Base-by-base conservation (phyloP, 2,113 vertebrate species). In the Addax nasomaculatus region DNA sequence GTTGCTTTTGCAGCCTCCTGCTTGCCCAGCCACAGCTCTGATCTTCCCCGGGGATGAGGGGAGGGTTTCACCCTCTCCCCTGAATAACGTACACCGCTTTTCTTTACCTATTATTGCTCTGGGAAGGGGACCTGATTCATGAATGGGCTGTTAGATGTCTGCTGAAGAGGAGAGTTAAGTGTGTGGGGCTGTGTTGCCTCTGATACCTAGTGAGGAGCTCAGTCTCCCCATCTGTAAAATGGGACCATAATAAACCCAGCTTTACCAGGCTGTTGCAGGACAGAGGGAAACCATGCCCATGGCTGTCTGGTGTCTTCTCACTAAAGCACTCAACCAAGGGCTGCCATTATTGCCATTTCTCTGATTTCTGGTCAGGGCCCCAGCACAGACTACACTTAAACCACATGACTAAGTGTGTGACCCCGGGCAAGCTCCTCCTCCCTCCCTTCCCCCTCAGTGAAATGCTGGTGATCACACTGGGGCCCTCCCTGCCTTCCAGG, bases 401-500 rank as follows among this genome's bases (percentile, higher is more conserved):
- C 73, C 16, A 1, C 4, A 60, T 64, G 95, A 93, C 43, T 76
- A 45, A 90, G 79, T 36, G 81, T 67, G 60, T 84, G 85, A 96
- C 94, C 86, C 17, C 2, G 1, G 60, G 85, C 95, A 16, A 67
- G 89, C 53, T 62, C 60, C 73, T 94, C 67, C 45, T 43, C 36
- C 27, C 85, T 36, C 29, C 51, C 23, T 51, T n/a, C 81, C 57
- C 57, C 16, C 88, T 94, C 49, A 12, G 45, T 55, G 83, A 97
- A 29, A 45, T 19, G 27, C 36, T 2, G 87, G 55, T 67, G 58
- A 90, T 90, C 73, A 36, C 13, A 1, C 47, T 1, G 25, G 87
- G 90, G 90, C 94, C 96, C 95, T 98, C 96, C 96, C 92, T 98
- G 97, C 98, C 97, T 95, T 86, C 90, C 94, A 97, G 97, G 95